Conservation (phyloP, 1,140 invertebrate genomes). For the Aphidius ervi region DNA sequence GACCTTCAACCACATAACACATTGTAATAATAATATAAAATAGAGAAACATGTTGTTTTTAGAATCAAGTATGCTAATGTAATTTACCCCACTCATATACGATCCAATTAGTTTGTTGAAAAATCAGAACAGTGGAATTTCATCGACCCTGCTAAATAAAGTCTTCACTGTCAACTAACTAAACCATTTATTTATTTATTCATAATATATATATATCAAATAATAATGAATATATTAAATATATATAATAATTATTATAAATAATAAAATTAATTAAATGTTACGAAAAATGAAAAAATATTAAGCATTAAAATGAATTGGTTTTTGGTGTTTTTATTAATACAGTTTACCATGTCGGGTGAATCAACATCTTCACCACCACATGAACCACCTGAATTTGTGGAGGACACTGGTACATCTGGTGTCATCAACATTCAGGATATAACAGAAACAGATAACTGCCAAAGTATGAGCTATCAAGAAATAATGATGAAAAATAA, state of each 20-base stretch:
- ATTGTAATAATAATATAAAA: not conserved
- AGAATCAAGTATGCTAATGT: constrained; percentile 7
- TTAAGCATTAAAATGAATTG: constrained; percentile 35
- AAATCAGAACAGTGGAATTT: constrained; percentile 7
- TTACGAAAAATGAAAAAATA: constrained; percentile 13
- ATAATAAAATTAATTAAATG: not conserved
- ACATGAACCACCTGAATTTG: constrained; percentile 40
- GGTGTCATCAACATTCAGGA: constrained; percentile 29
- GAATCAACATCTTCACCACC: constrained; percentile 15
- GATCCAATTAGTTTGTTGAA: constrained; percentile 9
- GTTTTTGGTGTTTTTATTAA: constrained; percentile 42
- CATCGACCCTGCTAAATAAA: constrained; percentile 1
- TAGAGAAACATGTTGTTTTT: not conserved
- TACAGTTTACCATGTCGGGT: constrained; percentile 47
- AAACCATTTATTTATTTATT: not conserved
- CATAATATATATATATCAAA: not conserved
- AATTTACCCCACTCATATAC: constrained; percentile 13
- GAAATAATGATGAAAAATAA: constrained; percentile 47
- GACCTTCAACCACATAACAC: constrained; percentile 8
- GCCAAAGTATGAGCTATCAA: constrained; percentile 41
- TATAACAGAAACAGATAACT: constrained; percentile 40
- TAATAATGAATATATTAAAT: not conserved
- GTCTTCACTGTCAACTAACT: constrained; percentile 6
- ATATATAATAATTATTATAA: not conserved
- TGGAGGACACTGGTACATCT: constrained; percentile 35